Evolutionary conservation across 1,140 invertebrate species (phyloP), one percentile per base, ranked within the genome.

Genomic region (Drosophila chauvacae): DNA sequence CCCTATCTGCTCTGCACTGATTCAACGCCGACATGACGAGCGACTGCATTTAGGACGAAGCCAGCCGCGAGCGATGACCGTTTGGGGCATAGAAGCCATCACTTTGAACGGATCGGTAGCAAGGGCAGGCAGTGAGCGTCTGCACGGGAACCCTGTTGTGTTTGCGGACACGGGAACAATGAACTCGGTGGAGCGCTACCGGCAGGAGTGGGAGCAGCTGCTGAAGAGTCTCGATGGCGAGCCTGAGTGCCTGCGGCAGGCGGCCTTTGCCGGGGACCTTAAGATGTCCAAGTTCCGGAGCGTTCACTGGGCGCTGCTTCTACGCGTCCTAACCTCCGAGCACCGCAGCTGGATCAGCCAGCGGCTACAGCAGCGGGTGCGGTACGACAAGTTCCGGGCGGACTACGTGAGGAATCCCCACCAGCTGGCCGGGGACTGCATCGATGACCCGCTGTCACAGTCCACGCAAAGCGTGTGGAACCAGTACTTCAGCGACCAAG

Each of bases 401-500:
- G 91, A 92, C 45, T 92, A 92, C 64, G 88, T 83, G 28, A 70
- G 91, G 26, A 92, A 92, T 83, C 92, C 92, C 4, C 91, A 92
- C 42, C 78, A 91, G 48, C 55, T 80, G 10, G 63, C 50, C 4
- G 55, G 66, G 0, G 59, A 65, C 51, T 50, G 84, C n/a, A 87
- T 91, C 68, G 83, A 87, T 35, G 70, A 93, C 77, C 90, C 93
- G 18, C 39, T 92, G 57, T 91, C 91, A 7, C 88, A 87, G 68
- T 87, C 85, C 0, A 78, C 92, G 33, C 47, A 97, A 94, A 97
- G 96, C 90, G 94, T 95, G 0, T 97, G 96, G 96, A 96, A 96
- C 88, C 95, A 96, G 81, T 96, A 96, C 92, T 97, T 97, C 92
- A 95, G 95, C 91, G 96, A 97, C 92, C 95, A 95, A 81, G 96